Evolutionary conservation across 2,888 invertebrate species (phyloP), one percentile per base, ranked within the genome.

Genomic region (Cryptocheilus praepositus): DNA sequence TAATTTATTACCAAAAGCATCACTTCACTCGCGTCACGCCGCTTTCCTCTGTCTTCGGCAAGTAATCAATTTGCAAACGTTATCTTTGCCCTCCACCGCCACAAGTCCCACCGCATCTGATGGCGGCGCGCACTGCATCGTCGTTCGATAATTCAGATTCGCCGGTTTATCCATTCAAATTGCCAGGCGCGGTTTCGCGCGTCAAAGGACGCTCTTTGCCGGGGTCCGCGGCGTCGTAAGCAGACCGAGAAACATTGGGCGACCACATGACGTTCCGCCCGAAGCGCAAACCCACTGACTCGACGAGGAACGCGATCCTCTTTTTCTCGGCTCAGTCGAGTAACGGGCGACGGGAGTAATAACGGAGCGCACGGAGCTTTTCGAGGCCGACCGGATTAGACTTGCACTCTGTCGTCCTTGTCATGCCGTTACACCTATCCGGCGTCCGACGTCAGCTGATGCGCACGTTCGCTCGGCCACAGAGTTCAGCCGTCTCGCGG

Each of bases 341-440:
- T 84, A 84, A 84, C 84, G 84, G 84, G 74, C 72, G 84, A 81
- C 81, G 78, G 81, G 79, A 81, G 79, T 82, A 82, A 82, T 84
- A 84, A 84, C 84, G 84, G 36, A 36, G 84, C 83, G 77, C 74
- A 74, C 74, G 60, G 74, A 68, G 81, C 76, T 81, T 84, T 83
- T 83, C 84, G 84, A 84, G 84, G 83, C 79, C 84, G 82, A 77
- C 81, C 74, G 75, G 81, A 79, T 82, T 82, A 79, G 79, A 74
- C 73, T 64, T 49, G 67, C 58, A 36, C 28, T 52, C 66, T 70
- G 46, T 46, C 49, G 36, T 69, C 68, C 71, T 75, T 68, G 70
- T 72, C 67, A 21, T 43, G 62, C 71, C 60, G 74, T 76, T 68
- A 63, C 28, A 56, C 71, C 25, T 57, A 64, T 70, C 70, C 67